Evolutionary conservation across 1,140 invertebrate species (phyloP), one percentile per base, ranked within the genome.

Genomic region (Lanistes nyassanus): DNA sequence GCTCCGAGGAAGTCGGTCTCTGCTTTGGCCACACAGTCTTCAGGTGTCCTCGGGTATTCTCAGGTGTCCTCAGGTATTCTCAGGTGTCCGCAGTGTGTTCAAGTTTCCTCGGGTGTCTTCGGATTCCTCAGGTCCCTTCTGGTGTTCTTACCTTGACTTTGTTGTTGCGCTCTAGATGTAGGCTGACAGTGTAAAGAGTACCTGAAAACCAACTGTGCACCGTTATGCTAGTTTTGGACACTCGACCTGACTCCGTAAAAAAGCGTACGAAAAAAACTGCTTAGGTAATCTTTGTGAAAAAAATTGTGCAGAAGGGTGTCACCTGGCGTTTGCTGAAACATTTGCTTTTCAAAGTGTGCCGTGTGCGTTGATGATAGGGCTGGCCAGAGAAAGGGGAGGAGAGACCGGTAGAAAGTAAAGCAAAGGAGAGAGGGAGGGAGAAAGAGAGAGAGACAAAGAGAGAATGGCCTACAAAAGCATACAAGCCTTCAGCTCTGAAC

Each of bases 371-470:
- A 65, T 13, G 31, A 34, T 31, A 65, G 31, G 31, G 62, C 5
- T 21, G 2, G 47, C 11, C 37, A 13, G 65, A 42, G 37, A 0
- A 62, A 69, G 42, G 39, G 56, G 65, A 37, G 62, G 31, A 39
- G 26, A 26, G 13, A 29, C 51, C 6, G 26, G 64, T 56, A 16
- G 36, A 36, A 60, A 36, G 29, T 11, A 58, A 19, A 75, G 47
- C 5, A 26, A 53, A n/a, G 53, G 68, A 70, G 47, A 70, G 4
- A 53, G 68, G 29, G 47, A 66, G 51, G 36, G 34, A 62, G 66
- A 69, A 23, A 51, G 74, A 58, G 36, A 42, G 64, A 75, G 0
- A 67, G 65, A 67, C 0, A 67, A 42, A 37, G 26, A 67, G 65
- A 37, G 0, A 67, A n/a, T n/a, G n/a, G n/a, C n/a, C n/a, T n/a